Percentiles rank a stretch among this genome's conserved stretches.
Conservation (phyloP, 1,140 invertebrate species). For the Archivesica marissinica region DNA sequence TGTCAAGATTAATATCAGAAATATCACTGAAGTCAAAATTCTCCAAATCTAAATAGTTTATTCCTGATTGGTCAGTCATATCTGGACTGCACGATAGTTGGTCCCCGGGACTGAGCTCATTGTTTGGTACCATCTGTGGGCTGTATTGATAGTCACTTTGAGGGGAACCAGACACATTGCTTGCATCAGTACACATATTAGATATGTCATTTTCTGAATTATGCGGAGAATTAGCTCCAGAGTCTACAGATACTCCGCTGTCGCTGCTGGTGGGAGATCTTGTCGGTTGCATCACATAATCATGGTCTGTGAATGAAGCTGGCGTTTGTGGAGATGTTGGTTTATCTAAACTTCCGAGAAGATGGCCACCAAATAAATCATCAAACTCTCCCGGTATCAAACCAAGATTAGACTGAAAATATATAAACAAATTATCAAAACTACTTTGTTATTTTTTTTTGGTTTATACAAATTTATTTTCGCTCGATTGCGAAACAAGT, state of each 20-base stretch:
- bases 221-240: slow-evolving; percentile 63
- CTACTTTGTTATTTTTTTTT: too few species aligned
- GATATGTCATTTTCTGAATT: slow-evolving; percentile 48
- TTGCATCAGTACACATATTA: slow-evolving; percentile 50
- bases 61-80: slow-evolving; percentile 11
- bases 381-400: slow-evolving; percentile 66
- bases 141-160: not conserved
- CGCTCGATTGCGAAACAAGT: too few species aligned
- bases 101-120: slow-evolving; percentile 55
- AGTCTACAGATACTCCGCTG: slow-evolving; percentile 76
- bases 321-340: slow-evolving; percentile 26
- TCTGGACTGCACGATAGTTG: slow-evolving; percentile 41
- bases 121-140: not conserved
- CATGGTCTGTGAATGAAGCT: slow-evolving; percentile 67
- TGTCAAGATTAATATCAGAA: slow-evolving; percentile 62
- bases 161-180: slow-evolving; percentile 66
- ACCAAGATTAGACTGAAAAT: slow-evolving; percentile 71
- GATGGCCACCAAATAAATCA: slow-evolving; percentile 61
- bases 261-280: slow-evolving; percentile 74
- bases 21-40: slow-evolving; percentile 73
- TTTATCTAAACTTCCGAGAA: slow-evolving; percentile 42
- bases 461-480: too few species aligned
- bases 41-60: slow-evolving; percentile 69
- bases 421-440: too few species aligned
- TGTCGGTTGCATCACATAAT: slow-evolving; percentile 71